Evolutionary conservation across 2,888 invertebrate genomes (phyloP), one percentile per base, ranked within the genome.

Genomic region (Papilio protenor): DNA sequence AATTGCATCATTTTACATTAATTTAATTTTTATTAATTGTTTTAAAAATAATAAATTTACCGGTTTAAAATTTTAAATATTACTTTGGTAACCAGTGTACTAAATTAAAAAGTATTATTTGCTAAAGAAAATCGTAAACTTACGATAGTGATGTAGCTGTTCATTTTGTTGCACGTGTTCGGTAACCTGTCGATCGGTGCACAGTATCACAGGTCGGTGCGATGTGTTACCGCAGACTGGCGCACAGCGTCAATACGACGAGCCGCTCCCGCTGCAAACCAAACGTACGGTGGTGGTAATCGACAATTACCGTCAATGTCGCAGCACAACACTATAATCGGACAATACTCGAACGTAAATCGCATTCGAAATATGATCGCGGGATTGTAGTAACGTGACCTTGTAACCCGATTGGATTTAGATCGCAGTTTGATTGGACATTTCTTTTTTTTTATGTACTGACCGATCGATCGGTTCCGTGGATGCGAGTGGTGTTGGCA

Each of bases 61-160:
- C 33, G 3, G 3, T 33, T 5, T 8, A 40, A 40, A 40, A 40
- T 40, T 40, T 40, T 8, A 40, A 40, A 40, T 40, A 40, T 8
- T 40, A 40, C 40, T 40, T 49, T 49, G 49, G 49, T 49, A 14
- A 14, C 16, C 5, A 47, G 16, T 12, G 18, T 23, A 27, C 76
- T 79, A 75, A 73, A 79, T 23, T 69, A 72, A 79, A 47, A 71
- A 75, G 57, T 75, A 71, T 79, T 74, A 61, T 71, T 70, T 27
- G 2, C 23, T 57, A 16, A 33, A 21, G 64, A 77, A 70, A 59
- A 79, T 18, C 61, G 40, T 79, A 23, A 80, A 93, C 94, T 94
- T 89, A 94, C 94, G 82, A 91, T 90, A 91, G 88, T 92, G 80
- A 90, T 84, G 90, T 90, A 90, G 87, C 87, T 89, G 85, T 89